Base-by-base conservation (phyloP, 2,113 vertebrate genomes). In the Mormoops blainvillei region DNA sequence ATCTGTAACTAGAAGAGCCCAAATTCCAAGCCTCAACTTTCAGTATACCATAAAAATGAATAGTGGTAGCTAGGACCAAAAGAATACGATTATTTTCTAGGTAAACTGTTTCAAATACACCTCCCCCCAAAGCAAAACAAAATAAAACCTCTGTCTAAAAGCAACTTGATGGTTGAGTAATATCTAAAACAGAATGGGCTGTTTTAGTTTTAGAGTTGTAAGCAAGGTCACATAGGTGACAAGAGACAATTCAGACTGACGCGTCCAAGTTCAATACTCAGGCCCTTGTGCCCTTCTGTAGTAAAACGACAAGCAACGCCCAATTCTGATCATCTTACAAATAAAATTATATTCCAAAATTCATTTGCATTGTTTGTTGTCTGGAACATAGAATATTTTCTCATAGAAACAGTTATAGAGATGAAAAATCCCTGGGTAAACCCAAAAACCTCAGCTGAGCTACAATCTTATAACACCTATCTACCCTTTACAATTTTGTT, bases 41-140 rank as follows among this genome's bases (percentile, higher is more conserved):
- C 86, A 33, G 18, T 70, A 56, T 43, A 9, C 54, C 18, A 77
- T 24, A 80, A 91, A 80, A 56, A 73, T 41, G 16, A 91, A 78
- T 1, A 76, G n/a, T n/a, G n/a, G 38, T 70, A 74, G 31, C 19
- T 43, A 74, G 77, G 31, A 68, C 33, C 20, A 90, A 81, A 61
- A 26, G 18, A 94, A 24, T 33, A 68, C 2, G 2, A 50, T 89
- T 91, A 63, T 95, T 87, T 84, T 92, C 73, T 67, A 94, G 52
- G 68, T 48, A 96, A 94, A 95, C 61, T 41, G 24, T 94, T 85
- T 95, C 50, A 73, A 22, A 36, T 18, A 80, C 74, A 74, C 28
- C 52, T 19, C 28, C 54, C 33, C 5, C 19, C 38, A 38, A 82
- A 81, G 38, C 38, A 84, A 92, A 91, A 83, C 61, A 87, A 93